phyloP scores from a whole-genome alignment of 2,113 vertebrate genomes.

The Paralichthys olivaceus region DNA sequence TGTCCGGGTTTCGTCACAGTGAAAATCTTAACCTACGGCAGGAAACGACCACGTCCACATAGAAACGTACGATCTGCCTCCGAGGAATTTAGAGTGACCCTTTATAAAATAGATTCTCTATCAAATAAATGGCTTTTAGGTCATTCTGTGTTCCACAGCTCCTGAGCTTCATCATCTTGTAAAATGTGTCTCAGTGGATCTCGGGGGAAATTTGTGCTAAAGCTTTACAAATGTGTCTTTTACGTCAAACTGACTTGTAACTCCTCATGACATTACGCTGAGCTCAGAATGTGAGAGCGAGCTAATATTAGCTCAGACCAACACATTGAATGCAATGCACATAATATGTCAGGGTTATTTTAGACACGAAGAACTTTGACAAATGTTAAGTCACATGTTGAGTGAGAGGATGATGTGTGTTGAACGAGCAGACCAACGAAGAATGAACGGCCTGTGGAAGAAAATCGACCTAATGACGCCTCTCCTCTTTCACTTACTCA shows the following conservation, averaged over 20 bases:
- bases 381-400: conserved; percentile 18
- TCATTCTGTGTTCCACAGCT: conserved; percentile 31
- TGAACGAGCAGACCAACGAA: conserved; percentile 54
- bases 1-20: conserved; percentile 29
- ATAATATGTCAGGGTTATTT: conserved; percentile 25
- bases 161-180: conserved; percentile 35
- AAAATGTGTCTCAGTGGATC: conserved; percentile 25
- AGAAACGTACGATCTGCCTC: conserved; percentile 77
- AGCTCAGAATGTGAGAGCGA: not conserved
- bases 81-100: conserved; percentile 40
- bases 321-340: not conserved
- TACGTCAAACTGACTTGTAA: conserved; percentile 10
- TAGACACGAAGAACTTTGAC: not conserved
- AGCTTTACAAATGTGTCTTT: conserved; percentile 37
- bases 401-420: conserved; percentile 51
- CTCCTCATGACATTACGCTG: not conserved
- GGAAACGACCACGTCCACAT: conserved; percentile 85
- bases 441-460: conserved; percentile 67
- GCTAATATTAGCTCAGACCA: not conserved
- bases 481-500: conserved; percentile 72
- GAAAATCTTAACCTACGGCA: conserved; percentile 76
- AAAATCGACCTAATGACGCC: conserved; percentile 63
- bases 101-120: conserved; percentile 20
- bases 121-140: conserved; percentile 34
- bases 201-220: conserved; percentile 24